Base-by-base conservation (phyloP, 2,113 vertebrate genomes). In the Okapia johnstoni region DNA sequence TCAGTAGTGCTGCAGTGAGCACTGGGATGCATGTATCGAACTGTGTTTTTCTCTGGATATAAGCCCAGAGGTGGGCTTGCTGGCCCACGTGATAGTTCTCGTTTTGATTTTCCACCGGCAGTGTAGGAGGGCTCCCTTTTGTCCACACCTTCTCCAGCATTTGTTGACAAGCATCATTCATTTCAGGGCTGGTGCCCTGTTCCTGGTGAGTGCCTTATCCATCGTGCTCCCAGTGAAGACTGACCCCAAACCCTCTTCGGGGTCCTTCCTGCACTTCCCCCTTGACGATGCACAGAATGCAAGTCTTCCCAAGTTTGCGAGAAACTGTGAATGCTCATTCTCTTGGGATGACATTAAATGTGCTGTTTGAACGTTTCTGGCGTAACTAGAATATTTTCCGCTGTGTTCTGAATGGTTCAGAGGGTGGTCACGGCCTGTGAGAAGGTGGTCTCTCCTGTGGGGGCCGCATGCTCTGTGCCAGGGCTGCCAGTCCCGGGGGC, bases 1-100 rank as follows among this genome's bases (percentile, higher is more conserved):
- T 5, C 6, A 23, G 6, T 4, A 36, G 9, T 5, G 5, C 63
- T 36, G n/a, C n/a, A 36, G 63, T 36, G n/a, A 70, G 12, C n/a
- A 5, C 0, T 23, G 66, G 66, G n/a, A 11, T 40, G 66, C 19
- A 1, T 23, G 66, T 12, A 11, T 70, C 9, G n/a, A 36, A 23
- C 19, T 36, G 11, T 2, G 19, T 3, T 40, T 70, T n/a, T 70
- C 12, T 6, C 66, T 40, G 66, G 19, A 70, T 6, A 6, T 12
- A 23, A 5, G 66, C 66, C 66, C 66, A 70, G 19, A 5, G 2
- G n/a, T 70, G 10, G 9, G 66, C n/a, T 12, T 23, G n/a, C 66
- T 40, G 66, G n/a, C 66, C 66, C 66, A 6, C 2, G 6, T 40
- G 66, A 12, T 2, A 12, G 66, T 12, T 40, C 66, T 70, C 2